Evolutionary conservation across 2,797 vertebrate genomes (phyloP).

Genomic region (Hippopotamyrus pictus): DNA sequence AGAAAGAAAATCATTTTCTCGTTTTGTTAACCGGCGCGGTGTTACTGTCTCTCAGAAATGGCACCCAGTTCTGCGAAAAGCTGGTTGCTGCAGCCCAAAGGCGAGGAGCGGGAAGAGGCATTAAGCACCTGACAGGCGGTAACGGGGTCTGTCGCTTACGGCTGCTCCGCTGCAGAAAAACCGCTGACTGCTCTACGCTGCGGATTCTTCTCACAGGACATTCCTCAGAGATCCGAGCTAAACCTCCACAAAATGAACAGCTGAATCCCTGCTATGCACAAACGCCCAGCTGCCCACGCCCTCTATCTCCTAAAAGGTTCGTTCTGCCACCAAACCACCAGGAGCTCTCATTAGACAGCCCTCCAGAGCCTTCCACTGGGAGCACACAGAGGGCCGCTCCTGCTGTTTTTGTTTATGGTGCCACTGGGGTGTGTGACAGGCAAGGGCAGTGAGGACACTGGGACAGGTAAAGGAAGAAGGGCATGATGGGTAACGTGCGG

Average conservation of each 20-base stretch:
- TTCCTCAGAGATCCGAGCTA: not conserved
- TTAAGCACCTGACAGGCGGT: not conserved
- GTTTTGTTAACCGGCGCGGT: not conserved
- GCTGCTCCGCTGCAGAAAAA: not conserved
- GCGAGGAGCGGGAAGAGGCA: not conserved
- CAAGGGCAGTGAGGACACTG: conserved; percentile 29
- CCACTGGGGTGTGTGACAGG: not conserved
- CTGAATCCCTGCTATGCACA: not conserved
- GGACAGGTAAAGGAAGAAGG: conserved; percentile 41
- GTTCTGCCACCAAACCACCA: not conserved
- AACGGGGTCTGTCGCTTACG: not conserved
- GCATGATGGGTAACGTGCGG: conserved; percentile 38
- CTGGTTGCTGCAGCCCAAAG: not conserved
- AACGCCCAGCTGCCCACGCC: not conserved
- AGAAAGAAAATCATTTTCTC: not conserved
- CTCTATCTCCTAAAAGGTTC: not conserved
- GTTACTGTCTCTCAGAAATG: not conserved
- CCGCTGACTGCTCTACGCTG: not conserved
- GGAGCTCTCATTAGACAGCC: not conserved
- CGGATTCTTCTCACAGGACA: not conserved
- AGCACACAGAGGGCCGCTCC: not conserved
- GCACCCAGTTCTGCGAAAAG: not conserved
- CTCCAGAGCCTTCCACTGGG: not conserved
- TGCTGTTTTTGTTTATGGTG: conserved; percentile 5
- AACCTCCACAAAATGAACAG: not conserved